These are phyloP conservation scores for Epistrophe eligans DNA, from an alignment of 2,888 invertebrate species.

Conservation along the genomic window DNA sequence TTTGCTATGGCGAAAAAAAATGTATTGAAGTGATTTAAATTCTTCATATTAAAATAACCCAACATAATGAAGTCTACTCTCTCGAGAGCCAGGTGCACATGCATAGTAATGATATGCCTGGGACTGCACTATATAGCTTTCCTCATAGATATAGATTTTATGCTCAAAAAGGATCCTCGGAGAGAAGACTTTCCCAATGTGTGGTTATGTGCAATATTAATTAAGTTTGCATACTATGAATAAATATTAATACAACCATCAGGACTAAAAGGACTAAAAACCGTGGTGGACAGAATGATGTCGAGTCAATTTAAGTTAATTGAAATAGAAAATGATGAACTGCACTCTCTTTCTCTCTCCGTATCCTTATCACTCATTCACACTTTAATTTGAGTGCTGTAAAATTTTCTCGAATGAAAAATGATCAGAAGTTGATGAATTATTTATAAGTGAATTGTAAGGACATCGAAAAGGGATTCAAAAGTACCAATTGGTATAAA, in stretches of 20 bases:
- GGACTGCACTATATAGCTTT: not conserved
- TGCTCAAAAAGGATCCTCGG: not conserved
- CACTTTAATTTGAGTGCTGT: not conserved
- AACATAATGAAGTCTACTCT: constrained; percentile 3
- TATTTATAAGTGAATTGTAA: constrained; percentile 14
- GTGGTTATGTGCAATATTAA: constrained; percentile 19
- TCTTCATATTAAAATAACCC: not conserved
- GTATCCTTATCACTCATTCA: too few species aligned
- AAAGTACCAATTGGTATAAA: not conserved
- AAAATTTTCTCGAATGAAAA: not conserved
- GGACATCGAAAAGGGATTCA: constrained; percentile 11
- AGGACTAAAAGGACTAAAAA: not conserved
- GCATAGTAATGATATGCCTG: not conserved
- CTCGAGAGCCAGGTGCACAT: not conserved
- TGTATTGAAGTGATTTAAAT: not conserved
- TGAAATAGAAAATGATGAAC: constrained; percentile 5
- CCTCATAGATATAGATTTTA: not conserved
- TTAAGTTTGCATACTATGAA: constrained; percentile 25
- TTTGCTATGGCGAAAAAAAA: not conserved
- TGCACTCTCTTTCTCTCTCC: too few species aligned
- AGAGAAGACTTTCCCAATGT: not conserved
- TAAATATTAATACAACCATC: constrained; percentile 4
- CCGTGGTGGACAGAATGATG: not conserved
- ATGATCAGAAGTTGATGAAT: constrained; percentile 16
- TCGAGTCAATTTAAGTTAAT: constrained; percentile 12